Evolutionary conservation across 1,140 invertebrate genomes (phyloP).

Genomic region (Brachionus plicatilis): DNA sequence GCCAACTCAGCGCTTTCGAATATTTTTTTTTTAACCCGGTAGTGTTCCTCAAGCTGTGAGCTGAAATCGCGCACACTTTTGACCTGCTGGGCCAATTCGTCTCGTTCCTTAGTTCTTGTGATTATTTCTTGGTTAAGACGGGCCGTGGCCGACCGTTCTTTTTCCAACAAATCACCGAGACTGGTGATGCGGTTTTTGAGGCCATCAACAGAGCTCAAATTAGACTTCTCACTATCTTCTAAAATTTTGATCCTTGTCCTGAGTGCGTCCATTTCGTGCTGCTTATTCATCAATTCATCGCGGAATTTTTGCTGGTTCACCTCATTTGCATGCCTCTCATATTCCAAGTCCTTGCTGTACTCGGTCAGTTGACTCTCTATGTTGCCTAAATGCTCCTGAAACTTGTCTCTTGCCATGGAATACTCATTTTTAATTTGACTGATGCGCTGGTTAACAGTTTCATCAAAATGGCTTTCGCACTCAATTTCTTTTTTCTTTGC

Average conservation of each 20-base stretch:
- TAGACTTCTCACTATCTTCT: not conserved
- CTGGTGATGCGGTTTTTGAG: not conserved
- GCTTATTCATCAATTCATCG: not conserved
- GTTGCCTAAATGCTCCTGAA: not conserved
- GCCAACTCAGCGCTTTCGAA: conserved; percentile 12
- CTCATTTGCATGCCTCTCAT: not conserved
- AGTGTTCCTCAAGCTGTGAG: conserved; percentile 1
- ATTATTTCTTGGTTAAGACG: not conserved
- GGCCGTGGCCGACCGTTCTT: not conserved
- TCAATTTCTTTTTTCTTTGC: not conserved
- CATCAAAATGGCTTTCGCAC: not conserved
- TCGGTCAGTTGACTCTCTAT: not conserved
- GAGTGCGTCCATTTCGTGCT: not conserved
- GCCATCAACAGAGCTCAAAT: not conserved
- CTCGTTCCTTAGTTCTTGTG: not conserved
- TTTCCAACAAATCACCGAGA: not conserved
- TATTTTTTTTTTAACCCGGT: conserved; percentile 23
- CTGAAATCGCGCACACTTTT: not conserved
- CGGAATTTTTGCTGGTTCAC: not conserved
- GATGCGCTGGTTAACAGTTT: not conserved
- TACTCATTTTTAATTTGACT: conserved; percentile 15
- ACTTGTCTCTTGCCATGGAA: not conserved
- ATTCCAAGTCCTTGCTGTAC: not conserved
- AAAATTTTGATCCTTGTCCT: not conserved
- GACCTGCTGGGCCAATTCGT: not conserved